These are phyloP conservation scores for Myiozetetes cayanensis DNA, from an alignment of 2,113 vertebrate species.

Conservation along the genomic window DNA sequence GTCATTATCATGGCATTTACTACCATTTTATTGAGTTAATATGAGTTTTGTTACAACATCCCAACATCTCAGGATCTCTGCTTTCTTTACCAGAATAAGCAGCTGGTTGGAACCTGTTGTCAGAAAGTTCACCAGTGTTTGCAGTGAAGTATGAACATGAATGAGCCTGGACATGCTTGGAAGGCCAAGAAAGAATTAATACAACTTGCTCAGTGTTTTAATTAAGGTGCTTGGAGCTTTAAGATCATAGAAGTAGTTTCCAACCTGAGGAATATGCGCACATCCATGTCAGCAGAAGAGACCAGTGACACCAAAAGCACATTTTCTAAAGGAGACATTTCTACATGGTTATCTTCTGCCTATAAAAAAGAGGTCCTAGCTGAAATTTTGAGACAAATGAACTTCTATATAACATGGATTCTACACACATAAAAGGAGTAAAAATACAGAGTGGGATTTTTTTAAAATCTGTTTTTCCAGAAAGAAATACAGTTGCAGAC, in stretches of 20 bases:
- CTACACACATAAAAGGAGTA: background rate
- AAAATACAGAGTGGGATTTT: constrained; percentile 11
- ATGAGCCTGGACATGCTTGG: constrained; percentile 23
- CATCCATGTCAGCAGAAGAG: background rate
- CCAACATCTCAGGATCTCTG: background rate
- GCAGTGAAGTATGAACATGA: constrained; percentile 9
- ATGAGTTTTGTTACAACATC: background rate
- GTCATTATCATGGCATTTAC: background rate
- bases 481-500: constrained; percentile 25
- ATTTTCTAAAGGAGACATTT: background rate
- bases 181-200: background rate
- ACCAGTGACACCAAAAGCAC: background rate
- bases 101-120: background rate
- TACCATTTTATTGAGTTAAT: background rate
- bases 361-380: background rate
- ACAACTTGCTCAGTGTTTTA: background rate
- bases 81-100: background rate
- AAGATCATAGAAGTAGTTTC: background rate
- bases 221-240: background rate
- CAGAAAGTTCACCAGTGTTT: background rate
- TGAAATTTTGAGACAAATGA: background rate
- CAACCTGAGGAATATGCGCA: background rate
- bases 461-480: background rate
- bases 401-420: background rate
- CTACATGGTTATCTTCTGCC: background rate